Conservation (phyloP, 2,797 vertebrate genomes). For the Coregonus ussuriensis region DNA sequence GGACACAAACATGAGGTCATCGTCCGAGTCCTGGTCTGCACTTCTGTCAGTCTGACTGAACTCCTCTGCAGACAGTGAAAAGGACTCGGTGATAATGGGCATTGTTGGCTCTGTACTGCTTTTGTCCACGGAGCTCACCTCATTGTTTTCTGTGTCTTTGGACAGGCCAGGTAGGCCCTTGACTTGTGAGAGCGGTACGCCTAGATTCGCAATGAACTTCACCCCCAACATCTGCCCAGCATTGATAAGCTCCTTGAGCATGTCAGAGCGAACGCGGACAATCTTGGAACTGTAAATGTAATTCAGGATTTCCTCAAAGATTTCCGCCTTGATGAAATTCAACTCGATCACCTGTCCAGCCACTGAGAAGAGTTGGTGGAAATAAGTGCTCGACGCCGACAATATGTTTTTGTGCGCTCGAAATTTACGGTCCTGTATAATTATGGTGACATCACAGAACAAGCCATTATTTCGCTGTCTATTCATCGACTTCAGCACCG, state of each 20-base stretch:
- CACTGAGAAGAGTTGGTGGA: constrained; percentile 91
- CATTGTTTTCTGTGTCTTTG: constrained; percentile 72
- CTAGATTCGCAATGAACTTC: constrained; percentile 93
- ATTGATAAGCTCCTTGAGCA: constrained; percentile 92
- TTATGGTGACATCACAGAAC: constrained; percentile 96
- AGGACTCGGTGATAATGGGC: constrained; percentile 92
- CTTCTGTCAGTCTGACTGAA: constrained; percentile 81
- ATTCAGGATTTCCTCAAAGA: constrained; percentile 95
- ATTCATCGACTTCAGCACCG: constrained; percentile 88
- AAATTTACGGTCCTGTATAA: constrained; percentile 96
- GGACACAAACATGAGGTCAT: constrained; percentile 91
- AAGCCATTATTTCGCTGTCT: constrained; percentile 91
- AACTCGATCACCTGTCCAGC: constrained; percentile 94
- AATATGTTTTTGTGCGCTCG: constrained; percentile 93
- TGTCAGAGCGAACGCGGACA: constrained; percentile 85
- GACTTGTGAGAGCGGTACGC: constrained; percentile 80
- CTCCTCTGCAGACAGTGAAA: constrained; percentile 90
- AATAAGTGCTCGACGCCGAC: constrained; percentile 93
- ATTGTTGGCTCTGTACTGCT: constrained; percentile 70
- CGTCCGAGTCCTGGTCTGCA: constrained; percentile 77
- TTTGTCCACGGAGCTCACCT: constrained; percentile 51
- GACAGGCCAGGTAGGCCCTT: constrained; percentile 80
- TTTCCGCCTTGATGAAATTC: constrained; percentile 92
- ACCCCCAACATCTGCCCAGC: constrained; percentile 92
- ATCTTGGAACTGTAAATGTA: constrained; percentile 97